Evolutionary conservation across 1,140 invertebrate genomes (phyloP), one percentile per base, ranked within the genome.

Genomic region (Glossosoma conforme): DNA sequence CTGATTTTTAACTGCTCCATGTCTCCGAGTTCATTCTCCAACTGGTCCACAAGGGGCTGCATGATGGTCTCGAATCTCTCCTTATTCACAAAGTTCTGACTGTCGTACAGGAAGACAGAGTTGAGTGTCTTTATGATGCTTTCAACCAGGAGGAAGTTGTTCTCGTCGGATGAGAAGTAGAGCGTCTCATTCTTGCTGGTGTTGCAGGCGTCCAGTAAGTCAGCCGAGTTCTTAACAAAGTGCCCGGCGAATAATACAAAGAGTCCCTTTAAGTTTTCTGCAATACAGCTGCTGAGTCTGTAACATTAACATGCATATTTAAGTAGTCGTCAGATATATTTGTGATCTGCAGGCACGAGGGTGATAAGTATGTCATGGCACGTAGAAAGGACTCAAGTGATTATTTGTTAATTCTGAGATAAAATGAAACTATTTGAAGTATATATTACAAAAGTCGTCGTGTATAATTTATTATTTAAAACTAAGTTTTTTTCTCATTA

Each of bases 241-340:
- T 90, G 84, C 3, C 84, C 85, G 38, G 91, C 91, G 67, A 97
- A 95, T 18, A 93, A 68, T 1, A 91, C 83, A 66, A 97, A 97
- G 0, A 97, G 70, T 17, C 87, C 87, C 67, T 93, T 91, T 6
- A 97, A 67, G 41, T 81, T 82, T 37, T 89, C 83, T 0, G 91
- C 89, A 45, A 95, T 82, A 17, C 79, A 82, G 42, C 76, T 79
- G 33, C 86, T 86, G 20, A 93, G 63, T 62, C 84, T 82, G 67
- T 67, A 80, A 65, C 72, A 75, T n/a, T n/a, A n/a, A n/a, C n/a
- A n/a, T n/a, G n/a, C n/a, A n/a, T n/a, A n/a, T n/a, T n/a, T n/a
- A n/a, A n/a, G n/a, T n/a, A n/a, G n/a, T n/a, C n/a, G n/a, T n/a
- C n/a, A n/a, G n/a, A n/a, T n/a, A n/a, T n/a, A n/a, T n/a, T n/a